phyloP scores from a whole-genome alignment of 2,797 vertebrate genomes.

The Cirrhinus molitorella region DNA sequence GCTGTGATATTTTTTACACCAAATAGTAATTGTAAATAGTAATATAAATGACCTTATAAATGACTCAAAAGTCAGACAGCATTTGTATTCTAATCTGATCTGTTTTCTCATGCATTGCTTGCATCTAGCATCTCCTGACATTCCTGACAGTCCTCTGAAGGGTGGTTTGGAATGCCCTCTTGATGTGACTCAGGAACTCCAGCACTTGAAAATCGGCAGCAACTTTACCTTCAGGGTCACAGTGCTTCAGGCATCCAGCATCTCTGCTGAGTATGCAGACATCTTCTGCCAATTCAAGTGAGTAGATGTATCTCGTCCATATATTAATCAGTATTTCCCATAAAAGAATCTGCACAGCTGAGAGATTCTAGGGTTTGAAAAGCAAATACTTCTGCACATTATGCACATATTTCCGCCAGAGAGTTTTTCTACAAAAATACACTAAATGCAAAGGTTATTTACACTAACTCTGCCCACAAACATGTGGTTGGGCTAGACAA shows the following conservation, averaged over 20 bases:
- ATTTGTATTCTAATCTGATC: neutral
- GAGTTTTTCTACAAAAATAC: too few species aligned
- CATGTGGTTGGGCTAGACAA: too few species aligned
- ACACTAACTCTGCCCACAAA: too few species aligned
- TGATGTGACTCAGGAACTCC: conserved; percentile 81
- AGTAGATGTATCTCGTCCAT: conserved; percentile 58
- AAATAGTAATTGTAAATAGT: conserved; percentile 21
- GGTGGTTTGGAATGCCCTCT: conserved; percentile 72
- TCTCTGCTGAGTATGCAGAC: conserved; percentile 96
- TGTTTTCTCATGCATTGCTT: conserved; percentile 12
- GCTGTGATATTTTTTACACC: neutral
- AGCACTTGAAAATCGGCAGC: conserved; percentile 92
- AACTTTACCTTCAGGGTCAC: conserved; percentile 98
- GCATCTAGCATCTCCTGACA: conserved; percentile 77
- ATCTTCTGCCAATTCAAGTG: conserved; percentile 99
- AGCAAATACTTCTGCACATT: neutral
- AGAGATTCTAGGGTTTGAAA: neutral
- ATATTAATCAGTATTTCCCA: neutral
- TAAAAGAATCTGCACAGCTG: neutral
- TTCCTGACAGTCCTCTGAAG: conserved; percentile 84
- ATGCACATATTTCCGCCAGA: too few species aligned
- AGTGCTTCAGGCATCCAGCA: conserved; percentile 96
- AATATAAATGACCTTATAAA: neutral
- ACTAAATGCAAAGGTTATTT: too few species aligned
- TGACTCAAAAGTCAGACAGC: neutral